phyloP scores from a whole-genome alignment of 2,888 invertebrate species.

The Julus scanicus region DNA sequence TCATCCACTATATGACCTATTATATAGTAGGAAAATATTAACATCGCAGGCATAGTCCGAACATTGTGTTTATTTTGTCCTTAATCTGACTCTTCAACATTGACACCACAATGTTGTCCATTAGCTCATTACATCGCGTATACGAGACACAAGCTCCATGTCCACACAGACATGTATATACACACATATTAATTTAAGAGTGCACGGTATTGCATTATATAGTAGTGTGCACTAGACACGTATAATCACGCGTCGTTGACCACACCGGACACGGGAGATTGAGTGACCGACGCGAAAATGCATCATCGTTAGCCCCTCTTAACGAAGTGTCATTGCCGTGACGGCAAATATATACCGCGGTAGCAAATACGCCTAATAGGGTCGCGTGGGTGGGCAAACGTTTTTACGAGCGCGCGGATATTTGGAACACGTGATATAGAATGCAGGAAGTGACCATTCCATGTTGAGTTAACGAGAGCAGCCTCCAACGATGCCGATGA shows the following conservation, averaged over 20 bases:
- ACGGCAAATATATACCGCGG: background rate
- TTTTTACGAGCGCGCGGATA: background rate
- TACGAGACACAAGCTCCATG: background rate
- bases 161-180: background rate
- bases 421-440: background rate
- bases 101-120: background rate
- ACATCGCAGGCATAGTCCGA: too few relatives aligned
- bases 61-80: background rate
- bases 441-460: slow-evolving; percentile 1
- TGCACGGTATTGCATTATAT: too few relatives aligned
- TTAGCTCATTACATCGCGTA: too few relatives aligned
- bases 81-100: background rate
- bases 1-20: too few relatives aligned
- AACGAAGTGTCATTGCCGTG: slow-evolving; percentile 5
- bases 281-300: background rate
- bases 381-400: background rate
- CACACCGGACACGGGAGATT: background rate
- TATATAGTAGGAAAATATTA: too few relatives aligned
- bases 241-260: background rate
- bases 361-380: background rate
- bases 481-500: background rate
- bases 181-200: background rate
- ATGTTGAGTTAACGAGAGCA: slow-evolving; percentile 16
- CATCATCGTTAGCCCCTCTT: background rate
- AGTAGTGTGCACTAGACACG: background rate